Evolutionary conservation across 2,888 invertebrate species (phyloP).

Genomic region (Erebia ligea): DNA sequence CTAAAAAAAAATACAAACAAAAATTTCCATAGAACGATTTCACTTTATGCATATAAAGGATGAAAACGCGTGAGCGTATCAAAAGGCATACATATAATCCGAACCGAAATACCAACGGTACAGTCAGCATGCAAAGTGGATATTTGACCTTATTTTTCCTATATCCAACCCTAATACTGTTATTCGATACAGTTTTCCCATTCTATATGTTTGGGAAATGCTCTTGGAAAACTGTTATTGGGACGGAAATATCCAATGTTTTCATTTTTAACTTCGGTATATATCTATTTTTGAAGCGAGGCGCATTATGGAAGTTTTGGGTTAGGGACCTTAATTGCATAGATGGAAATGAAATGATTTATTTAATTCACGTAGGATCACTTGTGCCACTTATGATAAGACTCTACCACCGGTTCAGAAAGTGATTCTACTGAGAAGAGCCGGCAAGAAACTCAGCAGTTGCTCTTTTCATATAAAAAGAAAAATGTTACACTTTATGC

Average conservation of each 20-base stretch:
- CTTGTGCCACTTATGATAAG: too few species aligned
- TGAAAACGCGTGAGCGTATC: slow-evolving; percentile 8
- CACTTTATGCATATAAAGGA: slow-evolving; percentile 11
- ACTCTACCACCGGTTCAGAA: too few species aligned
- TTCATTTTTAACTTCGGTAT: slow-evolving; percentile 15
- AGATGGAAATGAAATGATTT: too few species aligned
- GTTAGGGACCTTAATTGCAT: too few species aligned
- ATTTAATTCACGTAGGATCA: too few species aligned
- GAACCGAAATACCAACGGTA: slow-evolving; percentile 30
- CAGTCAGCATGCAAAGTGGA: slow-evolving; percentile 39
- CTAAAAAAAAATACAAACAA: background rate
- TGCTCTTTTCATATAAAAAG: too few species aligned
- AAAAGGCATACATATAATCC: slow-evolving; percentile 31
- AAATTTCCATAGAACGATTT: background rate
- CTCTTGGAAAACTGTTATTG: slow-evolving; percentile 6
- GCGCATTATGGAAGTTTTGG: too few species aligned
- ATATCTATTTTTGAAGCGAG: slow-evolving; percentile 2
- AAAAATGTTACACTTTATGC: too few species aligned
- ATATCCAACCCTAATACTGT: slow-evolving; percentile 18
- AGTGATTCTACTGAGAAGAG: too few species aligned
- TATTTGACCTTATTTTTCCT: slow-evolving; percentile 28
- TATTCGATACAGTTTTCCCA: slow-evolving; percentile 26
- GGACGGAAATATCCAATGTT: slow-evolving; percentile 4
- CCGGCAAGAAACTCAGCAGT: too few species aligned
- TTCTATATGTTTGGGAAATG: slow-evolving; percentile 24